Base-by-base conservation (phyloP, 1,140 invertebrate species). In the Drosophila orosa region DNA sequence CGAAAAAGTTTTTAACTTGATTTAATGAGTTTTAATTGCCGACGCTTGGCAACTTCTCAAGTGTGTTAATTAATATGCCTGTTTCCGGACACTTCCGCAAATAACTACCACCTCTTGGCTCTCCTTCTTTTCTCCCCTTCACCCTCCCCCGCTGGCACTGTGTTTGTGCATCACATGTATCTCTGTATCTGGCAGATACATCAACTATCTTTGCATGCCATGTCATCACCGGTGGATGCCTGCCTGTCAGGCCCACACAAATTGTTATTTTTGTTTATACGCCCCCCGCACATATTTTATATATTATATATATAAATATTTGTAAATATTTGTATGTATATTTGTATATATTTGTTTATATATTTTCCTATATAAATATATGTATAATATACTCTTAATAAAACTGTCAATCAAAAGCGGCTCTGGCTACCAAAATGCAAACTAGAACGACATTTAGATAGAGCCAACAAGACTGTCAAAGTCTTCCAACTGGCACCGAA, bases 1-100 rank as follows among this genome's bases (percentile, higher is more conserved):
- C 66, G 67, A 57, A 55, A 89, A 87, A 89, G 52, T 87, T 87
- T 83, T 80, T 89, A 87, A 87, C 84, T 87, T 87, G 84, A 87
- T 87, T 87, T 87, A 87, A 87, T 87, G 84, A 74, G 84, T 87
- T 87, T 78, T 89, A 87, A 89, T 87, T 87, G 84, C 65, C 66
- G 59, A 48, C 83, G 75, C 67, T 86, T 79, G 82, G 67, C 73
- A 89, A 78, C 71, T 87, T 82, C 71, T 81, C 74, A 81, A 79
- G 82, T 85, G 69, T 82, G 74, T 78, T 72, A 80, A 86, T 86
- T 86, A 75, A 75, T 69, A 78, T 79, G 54, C 62, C 63, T 78
- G 60, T 66, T 66, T 74, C 48, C 55, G 47, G 48, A 47, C 40
- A 77, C 15, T 56, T 54, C 48, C 62, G 59, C 42, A 62, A 62